A percentile compares a stretch with the other conserved stretches of the same genome.
Evolutionary conservation across 2,888 invertebrate genomes (phyloP).

Genomic region (Nephrotoma guestfalica): DNA sequence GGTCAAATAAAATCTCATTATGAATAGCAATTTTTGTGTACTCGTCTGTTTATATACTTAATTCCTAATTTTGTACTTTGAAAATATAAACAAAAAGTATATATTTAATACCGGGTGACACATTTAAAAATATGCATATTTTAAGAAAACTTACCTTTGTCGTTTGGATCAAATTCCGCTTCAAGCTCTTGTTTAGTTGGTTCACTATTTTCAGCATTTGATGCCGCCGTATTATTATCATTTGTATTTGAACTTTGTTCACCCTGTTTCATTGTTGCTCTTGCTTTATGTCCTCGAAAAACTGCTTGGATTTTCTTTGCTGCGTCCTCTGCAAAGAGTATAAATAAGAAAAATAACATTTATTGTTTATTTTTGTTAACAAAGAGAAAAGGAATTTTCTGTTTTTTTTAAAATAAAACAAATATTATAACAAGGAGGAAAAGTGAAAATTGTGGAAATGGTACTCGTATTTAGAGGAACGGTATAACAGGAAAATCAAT

Average conservation of each 20-base stretch:
- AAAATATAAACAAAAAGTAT: background rate
- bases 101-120: background rate
- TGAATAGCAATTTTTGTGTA: background rate
- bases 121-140: background rate
- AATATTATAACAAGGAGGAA: background rate
- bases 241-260: constrained; percentile 24
- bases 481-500: background rate
- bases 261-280: constrained; percentile 57
- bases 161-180: constrained; percentile 65
- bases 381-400: background rate
- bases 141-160: constrained; percentile 45
- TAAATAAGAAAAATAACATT: background rate
- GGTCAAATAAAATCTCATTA: background rate
- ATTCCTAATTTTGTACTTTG: background rate
- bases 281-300: constrained; percentile 68
- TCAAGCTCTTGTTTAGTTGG: constrained; percentile 56
- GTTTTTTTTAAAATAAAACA: background rate
- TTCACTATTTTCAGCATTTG: constrained; percentile 32
- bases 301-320: constrained; percentile 82
- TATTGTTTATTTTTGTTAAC: background rate
- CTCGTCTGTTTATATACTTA: background rate
- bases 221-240: constrained; percentile 15
- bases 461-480: background rate
- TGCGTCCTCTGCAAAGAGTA: constrained; percentile 37
- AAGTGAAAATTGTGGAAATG: background rate